A percentile compares a stretch with the other conserved stretches of the same genome.
phyloP scores from a whole-genome alignment of 2,797 vertebrate species.

The Fistularia commersonii region DNA sequence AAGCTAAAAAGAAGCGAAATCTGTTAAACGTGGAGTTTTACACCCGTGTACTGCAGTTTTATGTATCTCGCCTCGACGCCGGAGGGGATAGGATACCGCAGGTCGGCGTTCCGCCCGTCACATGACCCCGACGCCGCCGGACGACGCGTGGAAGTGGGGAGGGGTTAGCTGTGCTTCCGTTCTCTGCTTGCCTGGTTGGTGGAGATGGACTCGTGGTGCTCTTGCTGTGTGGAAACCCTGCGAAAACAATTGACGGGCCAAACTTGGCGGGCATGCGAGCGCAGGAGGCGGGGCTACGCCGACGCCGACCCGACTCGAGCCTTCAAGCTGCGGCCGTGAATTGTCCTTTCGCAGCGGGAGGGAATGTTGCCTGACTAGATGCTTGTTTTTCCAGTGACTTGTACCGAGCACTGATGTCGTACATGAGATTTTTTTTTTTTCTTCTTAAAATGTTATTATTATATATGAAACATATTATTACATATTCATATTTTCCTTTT shows the following conservation, averaged over 20 bases:
- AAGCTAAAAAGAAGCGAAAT: too few species aligned
- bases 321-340: slow-evolving; percentile 56
- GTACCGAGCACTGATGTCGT: slow-evolving; percentile 23
- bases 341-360: slow-evolving; percentile 73
- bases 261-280: slow-evolving; percentile 40
- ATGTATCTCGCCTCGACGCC: too few species aligned
- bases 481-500: slow-evolving; percentile 41
- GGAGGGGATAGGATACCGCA: too few species aligned
- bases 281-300: slow-evolving; percentile 17
- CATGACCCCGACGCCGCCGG: too few species aligned
- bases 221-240: slow-evolving; percentile 42
- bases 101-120: slow-evolving; percentile 36
- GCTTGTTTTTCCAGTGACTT: slow-evolving; percentile 60
- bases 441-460: slow-evolving; percentile 36
- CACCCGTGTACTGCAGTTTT: too few species aligned
- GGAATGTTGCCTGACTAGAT: slow-evolving; percentile 70
- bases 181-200: slow-evolving; percentile 63
- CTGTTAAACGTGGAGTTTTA: too few species aligned
- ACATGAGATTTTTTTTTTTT: slow-evolving; percentile 17
- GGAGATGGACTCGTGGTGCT: slow-evolving; percentile 48
- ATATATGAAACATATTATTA: slow-evolving; percentile 19
- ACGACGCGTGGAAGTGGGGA: too few species aligned
- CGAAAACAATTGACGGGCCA: slow-evolving; percentile 51
- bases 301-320: too few species aligned
- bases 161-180: too few species aligned